Percentiles rank a stretch among this genome's conserved stretches.
phyloP scores from a whole-genome alignment of 2,888 invertebrate genomes.

The Drosophila subquinaria region DNA sequence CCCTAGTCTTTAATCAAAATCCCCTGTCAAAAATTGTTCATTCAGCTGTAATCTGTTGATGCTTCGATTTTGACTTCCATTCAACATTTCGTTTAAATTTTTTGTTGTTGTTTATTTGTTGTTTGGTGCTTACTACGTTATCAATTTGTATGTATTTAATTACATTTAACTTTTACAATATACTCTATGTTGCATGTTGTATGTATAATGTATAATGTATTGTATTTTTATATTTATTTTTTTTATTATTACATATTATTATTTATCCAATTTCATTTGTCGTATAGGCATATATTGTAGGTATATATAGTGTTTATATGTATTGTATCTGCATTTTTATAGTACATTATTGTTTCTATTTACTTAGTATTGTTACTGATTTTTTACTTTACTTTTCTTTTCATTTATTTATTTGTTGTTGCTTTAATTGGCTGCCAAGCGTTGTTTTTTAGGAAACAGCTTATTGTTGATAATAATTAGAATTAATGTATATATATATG shows the following conservation, averaged over 20 bases:
- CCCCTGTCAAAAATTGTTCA: background rate
- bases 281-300: slow-evolving; percentile 78
- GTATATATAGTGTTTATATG: slow-evolving; percentile 76
- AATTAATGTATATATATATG: slow-evolving; percentile 25
- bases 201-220: slow-evolving; percentile 66
- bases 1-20: no score
- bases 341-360: slow-evolving; percentile 81
- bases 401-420: slow-evolving; percentile 35
- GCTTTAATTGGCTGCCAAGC: slow-evolving; percentile 61
- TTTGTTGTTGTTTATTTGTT: slow-evolving; percentile 59
- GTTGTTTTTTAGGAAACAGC: slow-evolving; percentile 71
- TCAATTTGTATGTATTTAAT: slow-evolving; percentile 72
- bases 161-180: slow-evolving; percentile 79
- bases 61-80: background rate
- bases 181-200: slow-evolving; percentile 55
- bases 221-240: slow-evolving; percentile 30
- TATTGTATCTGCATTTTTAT: slow-evolving; percentile 70
- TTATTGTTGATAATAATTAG: slow-evolving; percentile 58
- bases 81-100: slow-evolving; percentile 1
- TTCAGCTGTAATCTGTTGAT: background rate
- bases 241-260: slow-evolving; percentile 43
- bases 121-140: slow-evolving; percentile 77
- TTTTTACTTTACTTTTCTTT: slow-evolving; percentile 44
- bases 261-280: slow-evolving; percentile 69
- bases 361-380: slow-evolving; percentile 78